A percentile compares a stretch with the other conserved stretches of the same genome.
These are phyloP conservation scores for Hypselothyrea guttata DNA, from an alignment of 2,888 invertebrate species.

Conservation along the genomic window DNA sequence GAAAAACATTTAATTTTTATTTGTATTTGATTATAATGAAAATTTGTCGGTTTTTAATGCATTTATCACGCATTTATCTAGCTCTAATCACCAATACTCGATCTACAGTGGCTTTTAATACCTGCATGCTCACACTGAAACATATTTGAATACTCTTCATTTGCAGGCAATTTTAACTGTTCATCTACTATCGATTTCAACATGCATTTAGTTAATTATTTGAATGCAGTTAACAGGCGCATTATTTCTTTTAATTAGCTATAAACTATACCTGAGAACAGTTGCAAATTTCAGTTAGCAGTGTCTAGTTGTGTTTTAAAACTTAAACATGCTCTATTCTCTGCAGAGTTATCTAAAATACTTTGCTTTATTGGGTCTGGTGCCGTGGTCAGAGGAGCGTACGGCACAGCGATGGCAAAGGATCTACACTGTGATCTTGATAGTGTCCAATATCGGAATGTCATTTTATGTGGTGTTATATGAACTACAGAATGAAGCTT, in stretches of 20 bases:
- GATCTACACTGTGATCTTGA: conserved; percentile 54
- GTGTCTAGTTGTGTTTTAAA: conserved; percentile 1
- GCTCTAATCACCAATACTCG: no score
- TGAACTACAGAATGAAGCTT: conserved; percentile 26
- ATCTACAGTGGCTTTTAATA: no score
- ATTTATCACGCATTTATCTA: neutral
- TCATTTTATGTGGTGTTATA: conserved; percentile 41
- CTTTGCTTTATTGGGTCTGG: conserved; percentile 66
- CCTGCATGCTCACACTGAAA: no score
- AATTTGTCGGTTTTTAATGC: no score
- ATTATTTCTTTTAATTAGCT: conserved; percentile 16
- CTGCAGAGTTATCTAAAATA: conserved; percentile 62
- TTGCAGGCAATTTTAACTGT: no score
- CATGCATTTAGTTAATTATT: conserved; percentile 34
- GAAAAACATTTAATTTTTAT: no score
- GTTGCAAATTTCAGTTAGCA: neutral
- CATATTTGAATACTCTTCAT: no score
- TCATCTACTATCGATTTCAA: no score
- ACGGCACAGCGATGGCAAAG: conserved; percentile 43
- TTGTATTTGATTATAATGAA: no score
- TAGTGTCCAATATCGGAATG: conserved; percentile 34
- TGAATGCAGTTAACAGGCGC: conserved; percentile 18
- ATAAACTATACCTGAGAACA: neutral
- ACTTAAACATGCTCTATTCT: conserved; percentile 53
- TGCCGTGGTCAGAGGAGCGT: conserved; percentile 55